phyloP scores from a whole-genome alignment of 2,797 vertebrate genomes.

The Toxotes lorentzi region DNA sequence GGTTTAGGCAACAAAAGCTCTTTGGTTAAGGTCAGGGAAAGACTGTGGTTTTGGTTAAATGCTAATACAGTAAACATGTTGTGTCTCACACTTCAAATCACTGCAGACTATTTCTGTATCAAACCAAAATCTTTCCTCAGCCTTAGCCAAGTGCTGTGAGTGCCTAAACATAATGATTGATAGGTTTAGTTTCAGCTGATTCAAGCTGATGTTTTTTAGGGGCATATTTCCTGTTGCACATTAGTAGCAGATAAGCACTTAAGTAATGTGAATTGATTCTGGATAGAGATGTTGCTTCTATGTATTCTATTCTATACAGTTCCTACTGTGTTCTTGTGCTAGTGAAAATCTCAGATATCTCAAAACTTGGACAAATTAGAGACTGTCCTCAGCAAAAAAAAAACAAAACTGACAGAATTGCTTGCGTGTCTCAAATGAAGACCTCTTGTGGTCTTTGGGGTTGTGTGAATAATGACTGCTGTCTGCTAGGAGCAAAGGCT shows the following conservation, averaged over 20 bases:
- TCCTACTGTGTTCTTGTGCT: too few relatives aligned
- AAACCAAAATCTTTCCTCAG: not conserved
- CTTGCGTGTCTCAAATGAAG: not conserved
- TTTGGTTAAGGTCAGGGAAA: not conserved
- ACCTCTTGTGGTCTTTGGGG: constrained; percentile 20
- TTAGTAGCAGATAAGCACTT: not conserved
- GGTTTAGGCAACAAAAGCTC: not conserved
- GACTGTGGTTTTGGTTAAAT: not conserved
- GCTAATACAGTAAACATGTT: too few relatives aligned
- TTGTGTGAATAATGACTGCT: constrained; percentile 12
- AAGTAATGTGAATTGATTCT: not conserved
- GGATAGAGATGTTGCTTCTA: not conserved
- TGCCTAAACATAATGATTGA: not conserved
- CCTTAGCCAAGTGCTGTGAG: not conserved
- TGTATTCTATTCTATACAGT: not conserved
- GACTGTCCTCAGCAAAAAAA: too few relatives aligned
- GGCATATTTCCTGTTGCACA: not conserved
- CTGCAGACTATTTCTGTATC: not conserved
- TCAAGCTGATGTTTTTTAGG: not conserved
- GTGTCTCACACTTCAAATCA: not conserved
- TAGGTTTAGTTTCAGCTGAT: not conserved
- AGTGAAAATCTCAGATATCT: too few relatives aligned
- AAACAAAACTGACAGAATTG: too few relatives aligned
- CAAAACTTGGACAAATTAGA: not conserved
- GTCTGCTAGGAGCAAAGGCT: not conserved